Evolutionary conservation across 2,797 vertebrate genomes (phyloP).

Genomic region (Triplophysa yarkandensis): DNA sequence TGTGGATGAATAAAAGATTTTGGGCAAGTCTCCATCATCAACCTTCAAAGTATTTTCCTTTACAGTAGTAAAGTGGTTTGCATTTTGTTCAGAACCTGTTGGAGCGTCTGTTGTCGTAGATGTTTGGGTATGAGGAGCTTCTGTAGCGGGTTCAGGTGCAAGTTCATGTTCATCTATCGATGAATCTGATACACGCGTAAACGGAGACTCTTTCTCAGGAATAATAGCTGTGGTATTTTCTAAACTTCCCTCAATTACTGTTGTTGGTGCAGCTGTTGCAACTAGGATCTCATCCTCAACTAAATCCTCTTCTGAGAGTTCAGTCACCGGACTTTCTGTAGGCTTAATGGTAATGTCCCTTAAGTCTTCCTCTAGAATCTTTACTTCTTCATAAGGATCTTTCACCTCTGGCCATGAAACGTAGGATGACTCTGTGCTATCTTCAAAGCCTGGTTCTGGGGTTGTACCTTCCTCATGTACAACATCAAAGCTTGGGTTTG

Average conservation of each 20-base stretch:
- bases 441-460: slow-evolving; percentile 13
- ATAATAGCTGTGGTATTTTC: slow-evolving; percentile 56
- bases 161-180: slow-evolving; percentile 63
- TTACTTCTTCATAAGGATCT: slow-evolving; percentile 32
- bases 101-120: not conserved
- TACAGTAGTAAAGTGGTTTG: not conserved
- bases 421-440: slow-evolving; percentile 36
- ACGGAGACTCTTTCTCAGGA: slow-evolving; percentile 74
- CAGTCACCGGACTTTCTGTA: not conserved
- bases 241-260: slow-evolving; percentile 15
- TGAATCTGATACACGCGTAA: slow-evolving; percentile 70
- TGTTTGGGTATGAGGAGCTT: slow-evolving; percentile 1
- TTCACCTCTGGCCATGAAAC: slow-evolving; percentile 42
- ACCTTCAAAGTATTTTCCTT: slow-evolving; percentile 24
- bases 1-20: slow-evolving; percentile 1
- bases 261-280: slow-evolving; percentile 15
- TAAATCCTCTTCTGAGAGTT: slow-evolving; percentile 61
- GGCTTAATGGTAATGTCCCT: slow-evolving; percentile 16
- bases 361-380: slow-evolving; percentile 68
- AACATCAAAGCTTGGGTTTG: slow-evolving; percentile 17
- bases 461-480: slow-evolving; percentile 38
- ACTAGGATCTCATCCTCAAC: slow-evolving; percentile 66
- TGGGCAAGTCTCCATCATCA: slow-evolving; percentile 34
- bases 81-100: not conserved
- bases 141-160: slow-evolving; percentile 21